A percentile compares a stretch with the other conserved stretches of the same genome.
phyloP scores from a whole-genome alignment of 2,888 invertebrate genomes.

The Zaprionus obscuricornis region DNA sequence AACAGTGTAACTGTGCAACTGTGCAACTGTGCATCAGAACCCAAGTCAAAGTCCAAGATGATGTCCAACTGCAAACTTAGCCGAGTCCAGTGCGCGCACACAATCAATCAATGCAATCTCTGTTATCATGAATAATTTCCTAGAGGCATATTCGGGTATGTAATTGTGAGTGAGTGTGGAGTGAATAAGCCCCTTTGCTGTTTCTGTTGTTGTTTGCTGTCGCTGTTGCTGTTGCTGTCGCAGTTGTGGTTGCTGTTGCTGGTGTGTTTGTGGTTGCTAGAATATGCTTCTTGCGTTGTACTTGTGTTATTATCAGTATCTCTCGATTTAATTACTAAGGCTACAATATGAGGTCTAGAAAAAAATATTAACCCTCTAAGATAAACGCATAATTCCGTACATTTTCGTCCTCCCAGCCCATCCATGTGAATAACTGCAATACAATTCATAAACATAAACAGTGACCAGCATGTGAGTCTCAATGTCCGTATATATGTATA shows the following conservation, averaged over 20 bases:
- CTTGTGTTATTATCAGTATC: slow-evolving; percentile 54
- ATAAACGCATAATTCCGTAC: slow-evolving; percentile 67
- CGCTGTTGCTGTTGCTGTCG: no score
- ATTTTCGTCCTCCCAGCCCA: slow-evolving; percentile 11
- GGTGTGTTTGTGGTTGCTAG: no score
- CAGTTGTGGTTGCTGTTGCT: no score
- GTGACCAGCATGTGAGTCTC: slow-evolving; percentile 34
- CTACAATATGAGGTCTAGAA: slow-evolving; percentile 43
- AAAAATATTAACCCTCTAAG: slow-evolving; percentile 57
- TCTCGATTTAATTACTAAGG: slow-evolving; percentile 74
- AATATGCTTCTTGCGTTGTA: slow-evolving; percentile 3
- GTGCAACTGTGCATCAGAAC: no score
- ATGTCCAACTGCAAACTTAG: neutral
- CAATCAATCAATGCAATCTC: slow-evolving; percentile 76
- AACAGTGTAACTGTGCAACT: no score
- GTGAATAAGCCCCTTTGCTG: slow-evolving; percentile 50
- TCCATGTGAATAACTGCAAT: slow-evolving; percentile 54
- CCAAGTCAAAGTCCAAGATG: no score
- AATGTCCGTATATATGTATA: slow-evolving; percentile 19
- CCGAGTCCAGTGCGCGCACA: slow-evolving; percentile 49
- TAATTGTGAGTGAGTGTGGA: slow-evolving; percentile 40
- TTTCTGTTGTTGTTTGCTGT: no score
- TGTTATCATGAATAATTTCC: slow-evolving; percentile 78
- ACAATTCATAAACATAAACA: slow-evolving; percentile 68
- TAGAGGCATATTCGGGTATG: slow-evolving; percentile 65